A percentile compares a stretch with the other conserved stretches of the same genome.
Conservation (phyloP, 2,888 invertebrate genomes). For the Parnassius glacialis region DNA sequence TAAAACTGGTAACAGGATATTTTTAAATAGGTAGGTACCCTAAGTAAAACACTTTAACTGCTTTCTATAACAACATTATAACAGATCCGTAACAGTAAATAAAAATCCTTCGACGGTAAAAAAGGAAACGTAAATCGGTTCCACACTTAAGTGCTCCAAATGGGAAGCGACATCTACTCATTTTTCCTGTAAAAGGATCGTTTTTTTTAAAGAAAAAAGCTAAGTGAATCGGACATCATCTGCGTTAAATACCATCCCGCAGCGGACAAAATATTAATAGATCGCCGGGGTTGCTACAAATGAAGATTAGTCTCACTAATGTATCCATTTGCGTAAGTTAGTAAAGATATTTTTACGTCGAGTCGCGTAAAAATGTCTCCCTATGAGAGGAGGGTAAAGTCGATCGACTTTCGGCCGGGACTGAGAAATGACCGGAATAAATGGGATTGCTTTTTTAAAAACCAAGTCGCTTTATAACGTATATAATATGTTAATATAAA, state of each 20-base stretch:
- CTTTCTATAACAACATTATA: constrained; percentile 52
- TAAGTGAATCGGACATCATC: constrained; percentile 61
- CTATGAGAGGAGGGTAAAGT: constrained; percentile 6
- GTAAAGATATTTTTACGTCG: constrained; percentile 42
- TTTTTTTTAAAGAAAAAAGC: constrained; percentile 50
- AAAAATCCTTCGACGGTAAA: constrained; percentile 39
- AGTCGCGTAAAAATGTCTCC: constrained; percentile 37
- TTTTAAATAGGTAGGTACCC: not conserved
- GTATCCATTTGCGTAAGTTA: constrained; percentile 58
- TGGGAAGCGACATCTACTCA: constrained; percentile 59
- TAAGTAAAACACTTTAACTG: constrained; percentile 47
- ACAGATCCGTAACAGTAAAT: constrained; percentile 52
- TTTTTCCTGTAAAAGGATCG: constrained; percentile 66
- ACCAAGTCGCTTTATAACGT: too few relatives aligned
- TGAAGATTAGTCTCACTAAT: constrained; percentile 68
- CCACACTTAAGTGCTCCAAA: constrained; percentile 63
- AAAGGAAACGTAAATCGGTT: constrained; percentile 25
- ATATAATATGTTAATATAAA: too few relatives aligned
- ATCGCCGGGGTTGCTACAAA: constrained; percentile 52
- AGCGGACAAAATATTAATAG: constrained; percentile 47
- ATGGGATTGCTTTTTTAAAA: too few relatives aligned
- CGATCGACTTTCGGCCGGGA: constrained; percentile 16
- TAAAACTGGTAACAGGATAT: too few relatives aligned
- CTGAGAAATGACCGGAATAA: constrained; percentile 3
- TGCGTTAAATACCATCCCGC: constrained; percentile 31